Evolutionary conservation across 92 coral and sea anemone genomes (phyloP).

Genomic region (Porites cylindrica): DNA sequence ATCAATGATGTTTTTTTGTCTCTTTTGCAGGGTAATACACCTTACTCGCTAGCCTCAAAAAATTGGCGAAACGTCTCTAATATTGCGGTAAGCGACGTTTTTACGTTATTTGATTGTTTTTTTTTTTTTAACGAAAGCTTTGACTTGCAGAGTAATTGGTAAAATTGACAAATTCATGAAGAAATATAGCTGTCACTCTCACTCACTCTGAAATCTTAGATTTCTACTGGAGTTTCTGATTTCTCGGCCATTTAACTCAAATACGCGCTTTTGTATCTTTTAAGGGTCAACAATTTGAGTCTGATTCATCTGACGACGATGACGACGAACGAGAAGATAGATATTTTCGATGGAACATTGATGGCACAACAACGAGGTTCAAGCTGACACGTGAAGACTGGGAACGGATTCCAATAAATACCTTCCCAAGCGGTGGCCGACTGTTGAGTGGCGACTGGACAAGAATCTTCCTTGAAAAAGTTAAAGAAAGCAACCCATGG

Average conservation of each 20-base stretch:
- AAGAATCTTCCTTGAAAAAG: slow-evolving; percentile 42
- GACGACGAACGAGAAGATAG: slow-evolving; percentile 17
- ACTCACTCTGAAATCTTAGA: no score
- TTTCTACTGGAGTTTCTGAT: no score
- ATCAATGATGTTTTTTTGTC: not conserved
- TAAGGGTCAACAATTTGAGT: slow-evolving; percentile 17
- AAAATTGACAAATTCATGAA: no score
- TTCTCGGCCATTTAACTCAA: no score
- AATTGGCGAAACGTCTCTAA: not conserved
- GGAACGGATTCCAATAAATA: slow-evolving; percentile 44
- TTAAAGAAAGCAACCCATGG: slow-evolving; percentile 55
- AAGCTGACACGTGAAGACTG: slow-evolving; percentile 37
- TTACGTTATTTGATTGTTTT: not conserved
- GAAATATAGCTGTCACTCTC: no score
- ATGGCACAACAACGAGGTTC: slow-evolving; percentile 40
- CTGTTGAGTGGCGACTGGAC: slow-evolving; percentile 54
- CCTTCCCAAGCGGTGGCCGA: slow-evolving; percentile 54
- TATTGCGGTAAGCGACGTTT: slow-evolving; percentile 8
- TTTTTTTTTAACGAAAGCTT: no score
- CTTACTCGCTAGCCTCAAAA: not conserved
- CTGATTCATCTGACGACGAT: slow-evolving; percentile 43
- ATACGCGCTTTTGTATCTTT: not conserved
- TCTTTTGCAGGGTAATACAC: slow-evolving; percentile 12
- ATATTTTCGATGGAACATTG: slow-evolving; percentile 37
- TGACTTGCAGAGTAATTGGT: no score